These are phyloP conservation scores for Phasia obesa DNA, from an alignment of 2,888 invertebrate species.

Conservation along the genomic window DNA sequence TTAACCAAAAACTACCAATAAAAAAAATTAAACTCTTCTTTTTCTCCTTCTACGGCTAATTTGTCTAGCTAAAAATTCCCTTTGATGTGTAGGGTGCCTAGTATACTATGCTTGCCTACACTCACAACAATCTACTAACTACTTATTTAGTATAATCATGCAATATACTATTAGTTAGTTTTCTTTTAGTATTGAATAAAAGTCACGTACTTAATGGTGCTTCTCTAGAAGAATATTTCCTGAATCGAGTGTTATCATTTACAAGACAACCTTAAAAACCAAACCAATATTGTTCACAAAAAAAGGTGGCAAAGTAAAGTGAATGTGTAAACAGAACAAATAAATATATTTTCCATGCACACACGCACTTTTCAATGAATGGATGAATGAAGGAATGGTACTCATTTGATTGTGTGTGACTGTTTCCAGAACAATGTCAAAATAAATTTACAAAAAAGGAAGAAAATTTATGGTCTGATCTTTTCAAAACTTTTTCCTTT, in stretches of 20 bases:
- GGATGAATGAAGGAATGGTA: no score
- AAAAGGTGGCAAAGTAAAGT: constrained; percentile 67
- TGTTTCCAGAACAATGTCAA: constrained; percentile 34
- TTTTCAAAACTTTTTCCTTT: constrained; percentile 45
- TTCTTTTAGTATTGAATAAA: constrained; percentile 45
- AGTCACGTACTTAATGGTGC: constrained; percentile 63
- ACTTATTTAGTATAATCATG: neutral
- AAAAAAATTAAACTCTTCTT: no score
- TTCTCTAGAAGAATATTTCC: constrained; percentile 60
- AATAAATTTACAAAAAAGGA: constrained; percentile 34
- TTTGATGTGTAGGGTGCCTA: neutral
- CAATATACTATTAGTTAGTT: constrained; percentile 50
- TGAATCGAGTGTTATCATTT: constrained; percentile 60
- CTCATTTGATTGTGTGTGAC: constrained; percentile 35
- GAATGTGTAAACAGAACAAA: constrained; percentile 42
- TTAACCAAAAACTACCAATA: neutral
- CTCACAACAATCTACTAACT: neutral
- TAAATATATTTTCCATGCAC: neutral
- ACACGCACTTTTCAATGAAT: constrained; percentile 34
- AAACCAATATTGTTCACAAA: constrained; percentile 20
- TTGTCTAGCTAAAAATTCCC: neutral
- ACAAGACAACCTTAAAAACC: constrained; percentile 53
- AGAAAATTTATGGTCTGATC: constrained; percentile 61
- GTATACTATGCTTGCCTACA: neutral
- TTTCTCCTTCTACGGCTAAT: no score